phyloP scores from a whole-genome alignment of 92 coral and sea anemone species.

The Muricea muricata region DNA sequence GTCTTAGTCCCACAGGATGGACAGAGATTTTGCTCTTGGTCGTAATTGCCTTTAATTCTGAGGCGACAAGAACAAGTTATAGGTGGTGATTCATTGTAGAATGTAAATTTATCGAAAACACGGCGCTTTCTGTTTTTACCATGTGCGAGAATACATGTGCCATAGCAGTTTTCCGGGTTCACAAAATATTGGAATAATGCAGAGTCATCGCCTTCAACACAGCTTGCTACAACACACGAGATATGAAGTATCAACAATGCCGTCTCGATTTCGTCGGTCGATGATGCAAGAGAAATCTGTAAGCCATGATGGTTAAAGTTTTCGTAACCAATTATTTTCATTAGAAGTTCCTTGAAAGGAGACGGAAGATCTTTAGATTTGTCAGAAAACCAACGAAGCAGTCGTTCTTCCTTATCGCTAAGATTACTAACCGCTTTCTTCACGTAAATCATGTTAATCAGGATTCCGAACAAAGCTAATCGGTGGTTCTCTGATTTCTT shows the following conservation, averaged over 20 bases:
- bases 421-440: conserved; percentile 72
- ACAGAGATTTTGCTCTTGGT: not conserved
- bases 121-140: not conserved
- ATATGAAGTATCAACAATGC: conserved; percentile 79
- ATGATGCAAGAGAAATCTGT: conserved; percentile 71
- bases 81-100: not conserved
- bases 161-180: conserved; percentile 3
- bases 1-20: not conserved
- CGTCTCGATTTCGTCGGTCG: conserved; percentile 67
- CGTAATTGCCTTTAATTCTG: not conserved
- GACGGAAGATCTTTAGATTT: conserved; percentile 30
- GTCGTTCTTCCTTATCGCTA: conserved; percentile 80
- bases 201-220: conserved; percentile 13
- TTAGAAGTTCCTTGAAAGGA: conserved; percentile 69
- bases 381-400: conserved; percentile 48
- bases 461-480: conserved; percentile 64
- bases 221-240: conserved; percentile 54
- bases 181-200: conserved; percentile 7
- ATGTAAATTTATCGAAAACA: not conserved
- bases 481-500: conserved; percentile 56
- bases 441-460: conserved; percentile 70
- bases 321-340: conserved; percentile 65
- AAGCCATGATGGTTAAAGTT: conserved; percentile 67
- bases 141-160: conserved; percentile 11
- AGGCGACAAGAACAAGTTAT: conserved; percentile 26